Base-by-base conservation (phyloP, 2,113 vertebrate genomes). In the Formicarius rufipectus region DNA sequence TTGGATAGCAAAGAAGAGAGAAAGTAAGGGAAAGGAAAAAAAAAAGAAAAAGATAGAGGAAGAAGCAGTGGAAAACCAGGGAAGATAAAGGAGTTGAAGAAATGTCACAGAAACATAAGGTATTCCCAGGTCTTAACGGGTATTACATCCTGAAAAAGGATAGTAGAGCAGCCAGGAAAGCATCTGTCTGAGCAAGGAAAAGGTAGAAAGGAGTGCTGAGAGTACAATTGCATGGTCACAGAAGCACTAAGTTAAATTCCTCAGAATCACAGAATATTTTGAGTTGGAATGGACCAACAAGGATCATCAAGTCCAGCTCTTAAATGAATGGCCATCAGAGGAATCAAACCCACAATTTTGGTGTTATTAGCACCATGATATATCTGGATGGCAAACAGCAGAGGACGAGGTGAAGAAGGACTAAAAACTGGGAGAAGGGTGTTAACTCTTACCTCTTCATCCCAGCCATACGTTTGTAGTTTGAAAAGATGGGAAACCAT, bases 391-490 rank as follows among this genome's bases (percentile, higher is more conserved):
- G 12, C 28, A 69, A 92, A 87, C 18, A 72, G 15, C 15, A 85
- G 30, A 40, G 10, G 15, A 28, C 0, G 0, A 62, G 14, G 11
- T 66, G 40, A 35, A 71, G n/a, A 44, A 84, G 4, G 19, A 14
- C 14, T 91, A 31, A 80, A 92, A 86, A 44, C 1, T 5, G 7
- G 3, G 12, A 20, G 14, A 56, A 64, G 13, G 8, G 2, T 2
- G 12, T 69, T 60, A 42, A 6, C 14, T 71, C 58, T 62, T 49
- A 5, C 5, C 9, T 33, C 27, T 87, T 88, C 30, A 19, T 64
- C 82, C 33, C 24, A 49, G 31, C 1, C 12, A 37, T 60, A 3
- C 4, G 47, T 31, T 77, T 2, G 0, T 37, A 28, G n/a, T 33
- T 42, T 75, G 25, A 67, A 44, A 50, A 52, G 16, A 39, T 44